These are phyloP conservation scores for Neotoxoptera formosana DNA, from an alignment of 1,140 invertebrate species.

Conservation along the genomic window DNA sequence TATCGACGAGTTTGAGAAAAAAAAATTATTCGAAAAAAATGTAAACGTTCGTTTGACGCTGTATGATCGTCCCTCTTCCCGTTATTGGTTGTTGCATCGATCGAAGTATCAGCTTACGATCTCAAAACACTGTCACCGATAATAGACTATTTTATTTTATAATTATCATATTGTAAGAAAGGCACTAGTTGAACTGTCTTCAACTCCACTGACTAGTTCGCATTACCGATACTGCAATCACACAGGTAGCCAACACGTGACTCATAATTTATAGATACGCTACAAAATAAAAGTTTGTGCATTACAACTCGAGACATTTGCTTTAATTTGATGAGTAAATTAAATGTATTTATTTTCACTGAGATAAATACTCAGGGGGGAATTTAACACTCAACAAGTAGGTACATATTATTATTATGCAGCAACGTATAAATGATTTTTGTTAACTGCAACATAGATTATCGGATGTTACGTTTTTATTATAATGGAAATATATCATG, in stretches of 20 bases:
- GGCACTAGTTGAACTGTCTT: background rate
- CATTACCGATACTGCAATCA: too few relatives aligned
- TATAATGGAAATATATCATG: background rate
- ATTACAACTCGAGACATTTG: too few relatives aligned
- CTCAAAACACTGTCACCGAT: too few relatives aligned
- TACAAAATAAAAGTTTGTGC: too few relatives aligned
- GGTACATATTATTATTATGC: background rate
- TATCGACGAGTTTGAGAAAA: background rate
- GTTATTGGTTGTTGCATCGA: background rate
- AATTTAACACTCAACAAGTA: background rate
- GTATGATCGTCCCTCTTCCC: background rate
- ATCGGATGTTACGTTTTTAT: too few relatives aligned
- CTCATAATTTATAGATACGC: too few relatives aligned
- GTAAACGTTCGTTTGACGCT: background rate
- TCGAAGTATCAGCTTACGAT: background rate
- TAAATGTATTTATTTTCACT: background rate
- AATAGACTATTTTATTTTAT: too few relatives aligned
- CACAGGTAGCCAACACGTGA: too few relatives aligned
- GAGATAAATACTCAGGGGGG: background rate
- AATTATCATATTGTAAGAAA: too few relatives aligned
- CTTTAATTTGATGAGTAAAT: too few relatives aligned
- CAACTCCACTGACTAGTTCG: background rate
- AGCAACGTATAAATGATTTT: background rate
- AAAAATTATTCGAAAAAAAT: too few relatives aligned
- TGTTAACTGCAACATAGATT: background rate